phyloP scores from a whole-genome alignment of 2,113 vertebrate genomes.

The Halcyon senegalensis region DNA sequence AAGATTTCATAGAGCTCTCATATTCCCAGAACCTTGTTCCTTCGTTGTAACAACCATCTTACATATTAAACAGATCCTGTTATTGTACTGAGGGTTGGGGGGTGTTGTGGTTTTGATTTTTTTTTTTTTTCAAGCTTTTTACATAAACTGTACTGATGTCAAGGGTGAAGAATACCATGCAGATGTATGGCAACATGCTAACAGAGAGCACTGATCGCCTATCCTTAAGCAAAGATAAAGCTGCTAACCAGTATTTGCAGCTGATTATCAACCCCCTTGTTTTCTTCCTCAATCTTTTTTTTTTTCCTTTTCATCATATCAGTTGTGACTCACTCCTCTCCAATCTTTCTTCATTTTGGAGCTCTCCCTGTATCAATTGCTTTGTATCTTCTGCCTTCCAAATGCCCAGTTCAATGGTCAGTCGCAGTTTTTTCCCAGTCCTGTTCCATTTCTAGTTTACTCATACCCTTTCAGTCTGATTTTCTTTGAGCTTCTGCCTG shows the following conservation, averaged over 20 bases:
- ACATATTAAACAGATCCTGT: not conserved
- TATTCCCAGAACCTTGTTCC: not conserved
- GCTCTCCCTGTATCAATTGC: not conserved
- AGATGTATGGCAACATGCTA: not conserved
- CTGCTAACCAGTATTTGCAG: not conserved
- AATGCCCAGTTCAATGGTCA: not conserved
- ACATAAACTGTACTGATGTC: not conserved
- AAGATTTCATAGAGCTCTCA: conserved; percentile 35
- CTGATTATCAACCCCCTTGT: not conserved
- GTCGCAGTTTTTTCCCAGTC: not conserved
- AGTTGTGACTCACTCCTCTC: not conserved
- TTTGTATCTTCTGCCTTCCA: not conserved
- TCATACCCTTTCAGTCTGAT: not conserved
- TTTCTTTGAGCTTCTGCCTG: not conserved
- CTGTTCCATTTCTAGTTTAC: not conserved
- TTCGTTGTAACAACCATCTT: not conserved
- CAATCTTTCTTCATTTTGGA: not conserved
- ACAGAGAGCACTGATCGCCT: not conserved
- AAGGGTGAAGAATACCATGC: not conserved
- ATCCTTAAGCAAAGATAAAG: conserved; percentile 4
- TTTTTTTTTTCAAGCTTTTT: not conserved
- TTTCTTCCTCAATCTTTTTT: not conserved
- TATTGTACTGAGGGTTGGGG: not conserved
- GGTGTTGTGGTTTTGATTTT: not conserved
- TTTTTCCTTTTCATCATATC: not conserved